Conservation (phyloP, 2,888 invertebrate genomes). For the Theodoxus fluviatilis region DNA sequence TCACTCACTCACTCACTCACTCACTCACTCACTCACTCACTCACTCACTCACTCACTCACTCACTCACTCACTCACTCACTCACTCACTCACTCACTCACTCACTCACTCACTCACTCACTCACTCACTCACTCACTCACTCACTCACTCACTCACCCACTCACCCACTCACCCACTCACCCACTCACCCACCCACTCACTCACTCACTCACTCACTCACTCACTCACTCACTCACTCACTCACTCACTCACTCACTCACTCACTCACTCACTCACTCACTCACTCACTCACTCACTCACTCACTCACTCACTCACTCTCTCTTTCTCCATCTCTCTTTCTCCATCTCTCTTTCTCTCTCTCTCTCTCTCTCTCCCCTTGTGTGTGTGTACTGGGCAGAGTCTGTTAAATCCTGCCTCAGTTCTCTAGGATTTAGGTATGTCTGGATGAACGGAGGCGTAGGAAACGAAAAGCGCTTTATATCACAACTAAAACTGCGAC, state of each 20-base stretch:
- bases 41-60: background rate
- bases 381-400: background rate
- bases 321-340: background rate
- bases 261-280: background rate
- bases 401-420: background rate
- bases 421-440: background rate
- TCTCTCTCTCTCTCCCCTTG: constrained; percentile 7
- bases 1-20: background rate
- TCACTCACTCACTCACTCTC: background rate
- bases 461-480: too few relatives aligned
- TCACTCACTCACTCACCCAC: background rate
- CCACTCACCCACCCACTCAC: background rate
- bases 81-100: background rate
- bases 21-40: background rate
- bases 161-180: background rate
- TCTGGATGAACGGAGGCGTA: too few relatives aligned
- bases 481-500: too few relatives aligned
- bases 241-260: background rate
- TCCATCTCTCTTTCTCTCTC: background rate
- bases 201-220: background rate
- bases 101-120: background rate
- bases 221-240: background rate
- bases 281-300: background rate
- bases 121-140: background rate
- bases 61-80: background rate